A percentile compares a stretch with the other conserved stretches of the same genome.
These are phyloP conservation scores for Thunnus thynnus DNA, from an alignment of 2,113 vertebrate species.

Conservation along the genomic window DNA sequence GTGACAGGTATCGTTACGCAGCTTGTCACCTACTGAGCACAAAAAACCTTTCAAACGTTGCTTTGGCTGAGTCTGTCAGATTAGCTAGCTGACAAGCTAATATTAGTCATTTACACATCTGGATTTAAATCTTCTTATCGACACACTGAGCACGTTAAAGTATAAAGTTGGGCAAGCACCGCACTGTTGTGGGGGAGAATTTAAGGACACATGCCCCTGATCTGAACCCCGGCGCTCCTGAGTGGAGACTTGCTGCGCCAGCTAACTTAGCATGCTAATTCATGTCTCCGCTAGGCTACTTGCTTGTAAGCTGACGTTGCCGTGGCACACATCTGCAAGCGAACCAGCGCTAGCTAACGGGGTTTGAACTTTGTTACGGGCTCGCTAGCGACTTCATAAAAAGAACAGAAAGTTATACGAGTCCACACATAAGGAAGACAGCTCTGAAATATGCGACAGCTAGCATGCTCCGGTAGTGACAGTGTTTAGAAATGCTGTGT, in stretches of 20 bases:
- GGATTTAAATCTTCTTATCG: not conserved
- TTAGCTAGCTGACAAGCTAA: constrained; percentile 64
- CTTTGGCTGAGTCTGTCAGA: constrained; percentile 20
- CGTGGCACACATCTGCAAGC: constrained; percentile 68
- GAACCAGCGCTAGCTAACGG: constrained; percentile 63
- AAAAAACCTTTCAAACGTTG: constrained; percentile 41
- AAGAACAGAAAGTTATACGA: constrained; percentile 57
- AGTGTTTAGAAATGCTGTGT: constrained; percentile 62
- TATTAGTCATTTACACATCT: constrained; percentile 30
- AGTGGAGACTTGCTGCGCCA: constrained; percentile 64
- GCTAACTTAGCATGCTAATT: constrained; percentile 64
- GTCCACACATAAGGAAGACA: not conserved
- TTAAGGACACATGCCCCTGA: constrained; percentile 72
- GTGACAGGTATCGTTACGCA: constrained; percentile 60
- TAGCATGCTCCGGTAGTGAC: constrained; percentile 36
- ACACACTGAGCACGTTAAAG: not conserved
- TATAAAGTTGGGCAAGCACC: constrained; percentile 5
- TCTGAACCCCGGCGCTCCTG: constrained; percentile 68
- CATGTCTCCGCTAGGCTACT: constrained; percentile 71
- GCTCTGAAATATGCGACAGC: not conserved
- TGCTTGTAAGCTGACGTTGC: constrained; percentile 66
- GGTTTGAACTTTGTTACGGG: constrained; percentile 75
- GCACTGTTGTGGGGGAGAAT: constrained; percentile 30
- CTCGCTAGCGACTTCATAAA: constrained; percentile 52
- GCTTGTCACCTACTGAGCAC: constrained; percentile 48